Evolutionary conservation across 2,888 invertebrate genomes (phyloP).

Genomic region (Microplitis manilae): DNA sequence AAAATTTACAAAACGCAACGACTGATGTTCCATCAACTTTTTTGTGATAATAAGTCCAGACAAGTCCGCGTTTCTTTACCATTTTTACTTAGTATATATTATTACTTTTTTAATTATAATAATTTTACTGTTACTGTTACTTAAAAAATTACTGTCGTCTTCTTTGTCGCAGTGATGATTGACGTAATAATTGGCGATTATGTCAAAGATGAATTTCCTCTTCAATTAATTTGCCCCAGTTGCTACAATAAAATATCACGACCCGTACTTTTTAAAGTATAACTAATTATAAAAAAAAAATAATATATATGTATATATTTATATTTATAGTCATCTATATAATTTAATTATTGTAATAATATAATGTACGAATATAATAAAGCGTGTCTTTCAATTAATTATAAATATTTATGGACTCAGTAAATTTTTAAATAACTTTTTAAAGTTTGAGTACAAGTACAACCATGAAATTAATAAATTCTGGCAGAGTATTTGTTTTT

Average conservation of each 20-base stretch:
- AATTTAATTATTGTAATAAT: neutral
- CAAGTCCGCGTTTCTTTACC: slow-evolving; percentile 64
- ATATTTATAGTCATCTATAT: slow-evolving; percentile 7
- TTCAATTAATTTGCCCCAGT: slow-evolving; percentile 36
- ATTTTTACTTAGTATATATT: slow-evolving; percentile 46
- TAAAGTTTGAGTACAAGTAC: slow-evolving; percentile 23
- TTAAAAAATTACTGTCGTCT: neutral
- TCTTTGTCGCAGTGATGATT: slow-evolving; percentile 12
- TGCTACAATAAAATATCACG: slow-evolving; percentile 44
- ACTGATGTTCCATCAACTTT: slow-evolving; percentile 63
- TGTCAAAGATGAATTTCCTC: slow-evolving; percentile 19
- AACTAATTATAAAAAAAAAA: slow-evolving; percentile 7
- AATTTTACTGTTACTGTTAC: no score
- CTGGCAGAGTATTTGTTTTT: slow-evolving; percentile 15
- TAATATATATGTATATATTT: neutral
- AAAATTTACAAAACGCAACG: slow-evolving; percentile 65
- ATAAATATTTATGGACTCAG: neutral
- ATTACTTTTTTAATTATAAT: no score
- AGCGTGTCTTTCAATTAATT: slow-evolving; percentile 39
- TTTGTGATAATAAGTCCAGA: slow-evolving; percentile 65
- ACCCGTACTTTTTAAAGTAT: slow-evolving; percentile 39
- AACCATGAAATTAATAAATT: slow-evolving; percentile 34
- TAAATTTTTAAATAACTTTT: neutral
- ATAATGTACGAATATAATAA: slow-evolving; percentile 37
- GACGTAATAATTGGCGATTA: slow-evolving; percentile 21